Evolutionary conservation across 2,113 vertebrate genomes (phyloP).

Genomic region (Corvus hawaiiensis): DNA sequence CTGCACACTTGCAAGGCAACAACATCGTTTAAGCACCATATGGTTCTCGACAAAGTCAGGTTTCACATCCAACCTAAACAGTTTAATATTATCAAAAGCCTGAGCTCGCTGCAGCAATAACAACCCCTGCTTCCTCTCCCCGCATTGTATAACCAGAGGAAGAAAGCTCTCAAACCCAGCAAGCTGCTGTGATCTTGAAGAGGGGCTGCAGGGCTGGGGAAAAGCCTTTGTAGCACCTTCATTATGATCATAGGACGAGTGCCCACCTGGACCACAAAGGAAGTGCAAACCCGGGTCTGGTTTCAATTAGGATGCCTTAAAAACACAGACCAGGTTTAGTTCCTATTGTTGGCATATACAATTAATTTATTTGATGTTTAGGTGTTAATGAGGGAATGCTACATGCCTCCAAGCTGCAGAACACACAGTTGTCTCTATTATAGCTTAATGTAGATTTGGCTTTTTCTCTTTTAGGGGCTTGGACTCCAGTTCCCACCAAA

Average conservation of each 20-base stretch:
- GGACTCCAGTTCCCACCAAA: not conserved
- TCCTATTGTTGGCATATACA: not conserved
- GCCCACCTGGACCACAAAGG: slow-evolving; percentile 62
- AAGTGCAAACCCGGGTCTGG: slow-evolving; percentile 42
- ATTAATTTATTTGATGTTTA: slow-evolving; percentile 30
- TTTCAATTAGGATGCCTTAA: slow-evolving; percentile 56
- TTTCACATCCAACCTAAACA: slow-evolving; percentile 71
- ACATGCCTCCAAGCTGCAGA: not conserved
- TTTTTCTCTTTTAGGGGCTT: not conserved
- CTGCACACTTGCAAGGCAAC: slow-evolving; percentile 38
- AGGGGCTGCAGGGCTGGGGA: slow-evolving; percentile 35
- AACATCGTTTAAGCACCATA: slow-evolving; percentile 58
- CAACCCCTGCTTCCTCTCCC: slow-evolving; percentile 47
- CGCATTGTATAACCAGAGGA: slow-evolving; percentile 19
- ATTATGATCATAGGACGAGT: slow-evolving; percentile 23
- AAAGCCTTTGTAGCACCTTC: slow-evolving; percentile 37
- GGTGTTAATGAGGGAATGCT: not conserved
- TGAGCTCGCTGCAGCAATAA: slow-evolving; percentile 40
- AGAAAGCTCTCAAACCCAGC: slow-evolving; percentile 28
- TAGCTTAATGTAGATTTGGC: not conserved
- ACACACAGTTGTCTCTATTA: not conserved
- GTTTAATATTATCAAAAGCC: slow-evolving; percentile 61
- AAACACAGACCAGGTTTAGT: slow-evolving; percentile 11
- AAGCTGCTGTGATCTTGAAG: slow-evolving; percentile 40
- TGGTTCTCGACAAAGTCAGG: slow-evolving; percentile 68